These are phyloP conservation scores for Drosophila tripunctata DNA, from an alignment of 2,888 invertebrate genomes.

Conservation along the genomic window DNA sequence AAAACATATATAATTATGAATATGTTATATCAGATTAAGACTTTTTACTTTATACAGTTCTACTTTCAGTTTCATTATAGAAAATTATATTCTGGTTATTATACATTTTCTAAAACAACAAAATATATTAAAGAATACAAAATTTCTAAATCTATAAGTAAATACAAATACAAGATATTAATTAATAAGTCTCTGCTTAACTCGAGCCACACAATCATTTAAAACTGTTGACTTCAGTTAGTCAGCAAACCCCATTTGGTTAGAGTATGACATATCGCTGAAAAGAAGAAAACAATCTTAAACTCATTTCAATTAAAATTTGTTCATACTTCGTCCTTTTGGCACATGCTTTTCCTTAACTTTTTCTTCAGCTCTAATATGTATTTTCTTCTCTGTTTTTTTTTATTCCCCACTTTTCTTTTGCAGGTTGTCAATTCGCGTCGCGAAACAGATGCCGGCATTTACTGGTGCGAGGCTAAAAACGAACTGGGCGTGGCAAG, in stretches of 20 bases:
- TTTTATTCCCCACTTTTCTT: constrained; percentile 21
- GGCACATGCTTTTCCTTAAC: constrained; percentile 8
- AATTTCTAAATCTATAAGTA: too few species aligned
- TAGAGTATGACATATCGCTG: constrained; percentile 17
- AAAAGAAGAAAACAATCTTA: constrained; percentile 29
- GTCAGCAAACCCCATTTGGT: background rate
- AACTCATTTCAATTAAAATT: constrained; percentile 67
- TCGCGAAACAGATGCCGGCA: constrained; percentile 89
- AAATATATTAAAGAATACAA: too few species aligned
- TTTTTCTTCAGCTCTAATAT: constrained; percentile 27
- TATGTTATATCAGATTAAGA: too few species aligned
- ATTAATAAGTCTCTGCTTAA: too few species aligned
- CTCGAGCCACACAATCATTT: too few species aligned
- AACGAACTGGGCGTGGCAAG: constrained; percentile 92
- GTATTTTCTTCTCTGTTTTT: constrained; percentile 32
- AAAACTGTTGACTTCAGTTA: background rate
- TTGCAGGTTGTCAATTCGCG: constrained; percentile 90
- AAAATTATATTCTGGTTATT: too few species aligned
- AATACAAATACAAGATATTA: too few species aligned
- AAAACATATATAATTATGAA: too few species aligned
- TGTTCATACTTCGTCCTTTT: constrained; percentile 40
- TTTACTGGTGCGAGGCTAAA: constrained; percentile 94
- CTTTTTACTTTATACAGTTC: too few species aligned
- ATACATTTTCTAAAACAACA: too few species aligned
- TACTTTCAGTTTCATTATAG: too few species aligned